These are phyloP conservation scores for Rostratula benghalensis DNA, from an alignment of 2,113 vertebrate species.

Conservation along the genomic window DNA sequence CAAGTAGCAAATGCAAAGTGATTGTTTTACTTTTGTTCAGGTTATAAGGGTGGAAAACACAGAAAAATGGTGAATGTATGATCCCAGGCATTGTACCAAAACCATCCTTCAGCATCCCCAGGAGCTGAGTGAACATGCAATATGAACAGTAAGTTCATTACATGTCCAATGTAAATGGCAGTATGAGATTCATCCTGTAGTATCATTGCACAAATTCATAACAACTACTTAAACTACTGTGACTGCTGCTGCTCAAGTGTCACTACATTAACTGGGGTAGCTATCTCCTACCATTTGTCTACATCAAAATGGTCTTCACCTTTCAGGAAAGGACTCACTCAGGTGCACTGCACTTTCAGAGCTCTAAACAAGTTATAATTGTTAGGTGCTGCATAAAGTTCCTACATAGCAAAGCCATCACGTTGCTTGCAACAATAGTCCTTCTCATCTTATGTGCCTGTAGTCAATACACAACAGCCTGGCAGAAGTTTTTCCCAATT, in stretches of 20 bases:
- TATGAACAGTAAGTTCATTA: not conserved
- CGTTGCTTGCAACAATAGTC: not conserved
- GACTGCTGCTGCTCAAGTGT: not conserved
- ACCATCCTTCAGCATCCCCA: not conserved
- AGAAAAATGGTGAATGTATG: not conserved
- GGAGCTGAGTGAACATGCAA: not conserved
- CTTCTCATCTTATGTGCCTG: not conserved
- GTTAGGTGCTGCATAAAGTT: not conserved
- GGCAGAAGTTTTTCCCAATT: not conserved
- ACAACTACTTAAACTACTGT: not conserved
- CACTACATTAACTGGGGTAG: not conserved
- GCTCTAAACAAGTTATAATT: too few relatives aligned
- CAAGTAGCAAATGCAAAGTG: not conserved
- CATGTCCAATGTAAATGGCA: not conserved
- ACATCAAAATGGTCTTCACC: not conserved
- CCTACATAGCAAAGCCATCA: not conserved
- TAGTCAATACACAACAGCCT: not conserved
- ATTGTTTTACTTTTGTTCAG: not conserved
- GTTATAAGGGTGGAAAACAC: not conserved
- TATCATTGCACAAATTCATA: not conserved
- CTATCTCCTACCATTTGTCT: not conserved
- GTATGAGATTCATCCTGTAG: not conserved
- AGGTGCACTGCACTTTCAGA: fast-evolving
- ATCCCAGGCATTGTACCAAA: not conserved
- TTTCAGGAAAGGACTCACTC: not conserved